phyloP scores from a whole-genome alignment of 2,888 invertebrate species.

The Habrosyne pyritoides region DNA sequence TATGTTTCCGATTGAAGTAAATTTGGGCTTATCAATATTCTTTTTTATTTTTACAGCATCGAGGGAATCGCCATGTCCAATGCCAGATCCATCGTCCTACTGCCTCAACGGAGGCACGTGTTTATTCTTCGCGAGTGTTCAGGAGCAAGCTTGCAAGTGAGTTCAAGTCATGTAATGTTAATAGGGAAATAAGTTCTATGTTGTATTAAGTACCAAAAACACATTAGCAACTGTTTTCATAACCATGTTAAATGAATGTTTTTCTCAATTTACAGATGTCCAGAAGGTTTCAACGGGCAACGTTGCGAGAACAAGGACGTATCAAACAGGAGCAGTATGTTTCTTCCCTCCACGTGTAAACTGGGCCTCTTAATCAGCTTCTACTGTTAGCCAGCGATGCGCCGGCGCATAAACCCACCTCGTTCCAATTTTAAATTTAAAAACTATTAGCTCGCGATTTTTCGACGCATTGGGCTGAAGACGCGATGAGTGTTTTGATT shows the following conservation, averaged over 20 bases:
- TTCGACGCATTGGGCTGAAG: constrained; percentile 48
- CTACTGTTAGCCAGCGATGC: constrained; percentile 86
- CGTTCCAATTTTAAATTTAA: constrained; percentile 67
- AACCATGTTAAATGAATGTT: not conserved
- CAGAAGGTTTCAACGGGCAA: constrained; percentile 90
- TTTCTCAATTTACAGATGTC: constrained; percentile 85
- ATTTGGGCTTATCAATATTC: not conserved
- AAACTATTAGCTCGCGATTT: constrained; percentile 57
- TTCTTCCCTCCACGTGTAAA: constrained; percentile 90
- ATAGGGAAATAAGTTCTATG: too few relatives aligned
- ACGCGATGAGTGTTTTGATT: constrained; percentile 50
- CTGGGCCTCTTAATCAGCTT: constrained; percentile 90
- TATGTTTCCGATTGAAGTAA: too few relatives aligned
- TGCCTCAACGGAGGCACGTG: constrained; percentile 96
- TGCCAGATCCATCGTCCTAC: constrained; percentile 86
- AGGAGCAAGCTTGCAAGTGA: constrained; percentile 94
- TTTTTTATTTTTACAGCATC: constrained; percentile 52
- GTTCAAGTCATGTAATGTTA: constrained; percentile 51
- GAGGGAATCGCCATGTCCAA: constrained; percentile 86
- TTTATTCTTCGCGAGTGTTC: constrained; percentile 90
- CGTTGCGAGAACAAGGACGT: constrained; percentile 92
- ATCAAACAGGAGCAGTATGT: constrained; percentile 90
- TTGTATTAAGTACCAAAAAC: not conserved
- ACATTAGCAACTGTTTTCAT: not conserved
- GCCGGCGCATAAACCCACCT: constrained; percentile 72